These are phyloP conservation scores for Dynastes maya DNA, from an alignment of 2,888 invertebrate genomes.

Conservation along the genomic window DNA sequence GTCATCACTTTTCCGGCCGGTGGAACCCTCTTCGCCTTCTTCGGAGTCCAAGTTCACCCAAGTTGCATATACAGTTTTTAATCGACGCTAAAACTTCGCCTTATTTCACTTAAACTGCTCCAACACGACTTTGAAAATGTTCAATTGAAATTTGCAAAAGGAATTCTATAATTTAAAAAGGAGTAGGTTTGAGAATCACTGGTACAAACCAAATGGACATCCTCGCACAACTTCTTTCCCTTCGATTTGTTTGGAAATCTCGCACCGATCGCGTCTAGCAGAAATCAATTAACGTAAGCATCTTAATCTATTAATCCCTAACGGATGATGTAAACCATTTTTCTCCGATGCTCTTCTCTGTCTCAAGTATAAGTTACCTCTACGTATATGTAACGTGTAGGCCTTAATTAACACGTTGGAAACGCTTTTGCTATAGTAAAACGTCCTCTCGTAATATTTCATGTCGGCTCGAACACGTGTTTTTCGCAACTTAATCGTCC, in stretches of 20 bases:
- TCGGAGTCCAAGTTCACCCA: no score
- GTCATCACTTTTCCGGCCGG: no score
- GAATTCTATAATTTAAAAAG: no score
- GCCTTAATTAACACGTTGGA: slow-evolving; percentile 65
- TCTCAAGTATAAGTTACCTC: no score
- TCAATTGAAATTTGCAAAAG: no score
- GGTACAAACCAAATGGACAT: no score
- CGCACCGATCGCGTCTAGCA: background rate
- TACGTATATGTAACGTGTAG: slow-evolving; percentile 53
- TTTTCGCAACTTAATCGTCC: slow-evolving; percentile 63
- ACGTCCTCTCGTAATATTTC: slow-evolving; percentile 63
- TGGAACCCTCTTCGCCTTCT: no score
- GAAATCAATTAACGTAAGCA: slow-evolving; percentile 20
- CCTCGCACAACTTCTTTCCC: background rate
- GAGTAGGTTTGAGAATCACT: no score
- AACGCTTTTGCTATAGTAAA: slow-evolving; percentile 55
- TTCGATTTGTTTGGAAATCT: background rate
- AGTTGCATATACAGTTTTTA: no score
- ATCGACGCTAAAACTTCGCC: no score
- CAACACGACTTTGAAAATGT: no score
- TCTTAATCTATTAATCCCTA: slow-evolving; percentile 45
- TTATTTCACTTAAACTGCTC: no score
- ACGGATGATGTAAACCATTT: slow-evolving; percentile 26
- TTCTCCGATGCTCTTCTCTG: slow-evolving; percentile 41
- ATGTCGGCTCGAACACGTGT: slow-evolving; percentile 64